Evolutionary conservation across 2,113 vertebrate species (phyloP).

Genomic region (Gallinago undulata): DNA sequence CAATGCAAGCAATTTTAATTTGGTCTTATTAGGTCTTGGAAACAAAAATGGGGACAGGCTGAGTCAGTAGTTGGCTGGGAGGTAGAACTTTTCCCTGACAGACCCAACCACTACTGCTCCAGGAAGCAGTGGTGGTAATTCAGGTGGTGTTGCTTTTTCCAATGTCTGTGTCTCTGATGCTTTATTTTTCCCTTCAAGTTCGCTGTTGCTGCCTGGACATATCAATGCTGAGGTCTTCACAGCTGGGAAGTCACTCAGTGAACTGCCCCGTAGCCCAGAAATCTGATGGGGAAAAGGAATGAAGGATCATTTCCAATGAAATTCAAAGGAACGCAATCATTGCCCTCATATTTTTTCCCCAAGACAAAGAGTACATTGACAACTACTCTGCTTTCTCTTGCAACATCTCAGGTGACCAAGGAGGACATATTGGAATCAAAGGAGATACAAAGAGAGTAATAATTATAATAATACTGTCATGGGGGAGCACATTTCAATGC

Average conservation of each 20-base stretch:
- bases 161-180: not conserved
- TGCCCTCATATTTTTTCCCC: not conserved
- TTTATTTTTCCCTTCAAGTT: not conserved
- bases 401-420: not conserved
- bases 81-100: not conserved
- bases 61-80: conserved; percentile 23
- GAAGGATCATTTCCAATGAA: not conserved
- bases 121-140: not conserved
- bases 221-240: not conserved
- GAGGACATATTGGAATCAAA: not conserved
- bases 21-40: not conserved
- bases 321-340: not conserved
- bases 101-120: not conserved
- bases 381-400: not conserved
- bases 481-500: not conserved
- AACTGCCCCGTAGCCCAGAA: not conserved
- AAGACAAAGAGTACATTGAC: not conserved
- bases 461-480: not conserved
- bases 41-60: not conserved
- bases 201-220: not conserved
- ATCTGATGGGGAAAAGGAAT: not conserved
- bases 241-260: conserved; percentile 25
- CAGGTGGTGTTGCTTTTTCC: conserved; percentile 24
- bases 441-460: not conserved
- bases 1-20: not conserved